Percentiles rank a stretch among this genome's conserved stretches.
Conservation (phyloP, 1,140 invertebrate genomes). For the Asobara japonica region DNA sequence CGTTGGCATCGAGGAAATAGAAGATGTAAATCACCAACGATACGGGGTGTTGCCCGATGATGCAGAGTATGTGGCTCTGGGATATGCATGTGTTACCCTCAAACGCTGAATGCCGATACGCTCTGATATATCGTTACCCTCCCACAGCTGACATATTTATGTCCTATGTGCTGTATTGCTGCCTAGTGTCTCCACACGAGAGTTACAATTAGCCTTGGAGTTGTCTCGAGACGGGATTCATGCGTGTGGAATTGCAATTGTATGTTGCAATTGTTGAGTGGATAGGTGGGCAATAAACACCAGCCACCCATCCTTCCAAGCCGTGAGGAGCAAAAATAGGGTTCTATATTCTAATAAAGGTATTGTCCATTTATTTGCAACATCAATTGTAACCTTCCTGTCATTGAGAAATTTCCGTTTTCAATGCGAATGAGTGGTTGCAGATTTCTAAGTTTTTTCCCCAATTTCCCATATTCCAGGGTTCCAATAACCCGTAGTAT, state of each 20-base stretch:
- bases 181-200: neutral
- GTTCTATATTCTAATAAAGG: too few relatives aligned
- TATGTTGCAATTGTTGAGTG: neutral
- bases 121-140: slow-evolving; percentile 38
- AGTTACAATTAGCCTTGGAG: slow-evolving; percentile 19
- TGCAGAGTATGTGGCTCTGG: slow-evolving; percentile 26
- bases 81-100: slow-evolving; percentile 28
- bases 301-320: too few relatives aligned
- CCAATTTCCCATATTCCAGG: too few relatives aligned
- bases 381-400: too few relatives aligned
- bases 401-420: too few relatives aligned
- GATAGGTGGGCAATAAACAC: too few relatives aligned
- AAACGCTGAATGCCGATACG: slow-evolving; percentile 40
- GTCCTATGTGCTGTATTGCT: neutral
- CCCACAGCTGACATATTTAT: slow-evolving; percentile 41
- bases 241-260: neutral
- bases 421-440: too few relatives aligned
- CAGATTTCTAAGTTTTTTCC: too few relatives aligned
- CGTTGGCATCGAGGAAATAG: slow-evolving; percentile 39
- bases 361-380: too few relatives aligned
- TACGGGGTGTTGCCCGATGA: slow-evolving; percentile 42
- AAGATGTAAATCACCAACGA: slow-evolving; percentile 46
- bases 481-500: too few relatives aligned
- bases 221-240: neutral
- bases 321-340: too few relatives aligned